These are phyloP conservation scores for Polyergus mexicanus DNA, from an alignment of 1,140 invertebrate species.

Conservation along the genomic window DNA sequence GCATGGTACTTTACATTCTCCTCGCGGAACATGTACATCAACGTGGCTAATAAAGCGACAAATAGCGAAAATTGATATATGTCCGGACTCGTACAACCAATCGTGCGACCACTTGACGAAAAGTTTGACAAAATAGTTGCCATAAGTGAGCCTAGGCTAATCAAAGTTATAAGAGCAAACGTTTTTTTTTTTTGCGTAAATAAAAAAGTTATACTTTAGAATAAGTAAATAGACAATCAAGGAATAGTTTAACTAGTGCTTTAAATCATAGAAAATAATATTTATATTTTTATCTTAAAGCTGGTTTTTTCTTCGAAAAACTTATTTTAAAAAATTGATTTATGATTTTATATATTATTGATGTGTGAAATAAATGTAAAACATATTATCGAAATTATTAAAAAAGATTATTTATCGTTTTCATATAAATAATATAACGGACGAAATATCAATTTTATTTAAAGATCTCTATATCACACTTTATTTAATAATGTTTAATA, in stretches of 20 bases:
- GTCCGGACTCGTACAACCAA: background rate
- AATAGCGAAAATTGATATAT: constrained; percentile 68
- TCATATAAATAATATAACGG: background rate
- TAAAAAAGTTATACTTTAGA: no score
- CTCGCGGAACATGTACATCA: background rate
- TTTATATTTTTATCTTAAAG: background rate
- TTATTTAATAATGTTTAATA: background rate
- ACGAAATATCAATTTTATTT: background rate
- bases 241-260: background rate
- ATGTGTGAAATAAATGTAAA: background rate
- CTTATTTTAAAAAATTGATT: background rate
- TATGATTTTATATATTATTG: background rate
- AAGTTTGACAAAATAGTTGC: background rate
- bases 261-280: background rate
- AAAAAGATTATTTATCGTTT: background rate
- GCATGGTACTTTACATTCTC: background rate
- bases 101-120: background rate
- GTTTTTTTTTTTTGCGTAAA: background rate
- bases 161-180: background rate
- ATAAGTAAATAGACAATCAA: background rate
- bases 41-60: constrained; percentile 61
- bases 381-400: background rate
- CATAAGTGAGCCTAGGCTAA: background rate
- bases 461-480: background rate
- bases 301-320: background rate